Base-by-base conservation (phyloP, 2,113 vertebrate species). In the Xiphias gladius region DNA sequence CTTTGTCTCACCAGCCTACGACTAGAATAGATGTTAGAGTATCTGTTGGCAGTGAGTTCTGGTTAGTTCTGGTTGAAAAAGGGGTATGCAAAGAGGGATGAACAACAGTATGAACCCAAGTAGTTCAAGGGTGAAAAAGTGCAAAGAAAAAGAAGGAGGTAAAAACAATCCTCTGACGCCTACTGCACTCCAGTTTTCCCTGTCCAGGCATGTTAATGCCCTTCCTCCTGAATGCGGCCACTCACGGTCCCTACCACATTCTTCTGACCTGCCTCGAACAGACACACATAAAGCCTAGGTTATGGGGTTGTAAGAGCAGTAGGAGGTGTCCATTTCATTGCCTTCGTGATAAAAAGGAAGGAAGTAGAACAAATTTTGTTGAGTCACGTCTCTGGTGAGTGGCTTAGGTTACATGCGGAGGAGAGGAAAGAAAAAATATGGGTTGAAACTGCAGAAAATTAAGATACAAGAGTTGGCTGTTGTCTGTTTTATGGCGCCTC, bases 1-100 rank as follows among this genome's bases (percentile, higher is more conserved):
- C 88, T 88, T 87, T 91, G 84, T 90, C 67, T 83, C 59, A 26
- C 46, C 54, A 65, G 79, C 26, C 58, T 28, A 9, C 2, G 61
- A 78, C 79, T n/a, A 50, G 68, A 89, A 76, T 43, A 73, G 83
- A 87, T 41, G 67, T 12, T 32, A 22, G 59, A 66, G 80, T 62
- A 20, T 76, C 71, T 68, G 58, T 24, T 74, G 75, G 77, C 59
- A 66, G 37, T 2, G 22, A 32, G 63, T 17, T 72, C 30, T 50
- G 59, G 19, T 74, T 68, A 26, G n/a, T n/a, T n/a, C 46, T 46
- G 59, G n/a, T 75, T 66, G 19, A 59, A 69, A 77, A 73, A 50
- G 4, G 4, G 35, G n/a, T 55, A 54, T 50, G 28, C 35, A 50
- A 63, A 55, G 9, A 66, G 20, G 61, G 61, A 41, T 26, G 24